Evolutionary conservation across 2,797 vertebrate species (phyloP), one percentile per base, ranked within the genome.

Genomic region (Vultur gryphus): DNA sequence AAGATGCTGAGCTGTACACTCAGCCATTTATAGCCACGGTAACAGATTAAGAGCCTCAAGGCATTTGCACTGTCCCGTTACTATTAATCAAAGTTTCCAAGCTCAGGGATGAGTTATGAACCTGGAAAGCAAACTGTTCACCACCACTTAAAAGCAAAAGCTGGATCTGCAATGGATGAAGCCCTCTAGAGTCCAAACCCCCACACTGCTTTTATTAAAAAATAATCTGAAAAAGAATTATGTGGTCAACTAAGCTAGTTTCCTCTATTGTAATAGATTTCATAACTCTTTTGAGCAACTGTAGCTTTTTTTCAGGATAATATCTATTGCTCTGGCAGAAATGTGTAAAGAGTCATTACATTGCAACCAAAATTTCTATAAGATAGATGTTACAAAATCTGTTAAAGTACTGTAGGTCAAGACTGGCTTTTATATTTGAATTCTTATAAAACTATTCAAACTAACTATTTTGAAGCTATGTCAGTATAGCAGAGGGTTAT

Each of bases 111-210:
- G 13, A 77, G 52, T 80, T 77, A 75, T 3, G 41, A 92, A 65
- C 29, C n/a, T 37, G 23, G 24, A 87, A 23, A 77, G 12, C 29
- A 66, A 80, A 73, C 49, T 15, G 48, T 5, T 80, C 64, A 67
- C 23, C 13, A 29, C 12, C 37, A 48, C 46, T 57, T 57, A 39
- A 80, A 85, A 73, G n/a, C 25, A 87, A 41, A 82, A 83, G 29
- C 41, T 26, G 44, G 13, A 83, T 65, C 33, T 61, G 49, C 13
- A 73, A 77, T 2, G 39, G 57, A 71, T 66, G 67, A 89, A 91
- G 95, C 94, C 89, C 95, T 90, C 94, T 96, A 93, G 80, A 93
- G 93, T 64, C 28, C 89, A 95, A 95, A 78, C 9, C 7, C n/a
- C 6, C 8, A 58, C 69, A 89, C 6, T 87, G 57, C 89, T 67